Percentiles rank a stretch among this genome's conserved stretches.
These are phyloP conservation scores for Rhimphoctona megacephalus DNA, from an alignment of 2,888 invertebrate genomes.

Conservation along the genomic window DNA sequence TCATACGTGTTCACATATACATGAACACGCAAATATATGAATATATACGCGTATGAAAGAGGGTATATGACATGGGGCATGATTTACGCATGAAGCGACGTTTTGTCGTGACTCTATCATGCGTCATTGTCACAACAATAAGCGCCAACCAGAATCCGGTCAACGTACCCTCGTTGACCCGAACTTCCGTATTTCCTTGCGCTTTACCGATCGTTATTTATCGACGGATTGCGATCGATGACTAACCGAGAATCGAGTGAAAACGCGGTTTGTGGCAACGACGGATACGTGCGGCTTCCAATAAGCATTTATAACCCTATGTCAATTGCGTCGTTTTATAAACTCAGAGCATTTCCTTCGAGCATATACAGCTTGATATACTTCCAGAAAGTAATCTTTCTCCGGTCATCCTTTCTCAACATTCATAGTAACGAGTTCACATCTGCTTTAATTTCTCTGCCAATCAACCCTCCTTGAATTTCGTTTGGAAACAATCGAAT, in stretches of 20 bases:
- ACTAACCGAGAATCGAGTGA: constrained; percentile 52
- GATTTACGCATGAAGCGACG: constrained; percentile 73
- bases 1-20: constrained; percentile 59
- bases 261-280: constrained; percentile 52
- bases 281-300: constrained; percentile 52
- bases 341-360: constrained; percentile 54
- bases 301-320: constrained; percentile 59
- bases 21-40: not conserved
- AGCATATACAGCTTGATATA: not conserved
- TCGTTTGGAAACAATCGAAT: not conserved
- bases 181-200: constrained; percentile 47
- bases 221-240: constrained; percentile 55
- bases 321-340: constrained; percentile 32
- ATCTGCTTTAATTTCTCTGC: constrained; percentile 10
- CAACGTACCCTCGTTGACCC: constrained; percentile 44
- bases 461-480: not conserved
- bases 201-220: constrained; percentile 45
- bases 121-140: constrained; percentile 74
- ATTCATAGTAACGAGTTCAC: not conserved
- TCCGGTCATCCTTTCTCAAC: not conserved
- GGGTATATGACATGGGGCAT: constrained; percentile 59
- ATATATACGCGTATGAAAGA: constrained; percentile 27
- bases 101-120: constrained; percentile 61
- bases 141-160: constrained; percentile 49
- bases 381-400: constrained; percentile 8